These are phyloP conservation scores for Artibeus jamaicensis DNA, from an alignment of 2,797 vertebrate species.

Conservation along the genomic window DNA sequence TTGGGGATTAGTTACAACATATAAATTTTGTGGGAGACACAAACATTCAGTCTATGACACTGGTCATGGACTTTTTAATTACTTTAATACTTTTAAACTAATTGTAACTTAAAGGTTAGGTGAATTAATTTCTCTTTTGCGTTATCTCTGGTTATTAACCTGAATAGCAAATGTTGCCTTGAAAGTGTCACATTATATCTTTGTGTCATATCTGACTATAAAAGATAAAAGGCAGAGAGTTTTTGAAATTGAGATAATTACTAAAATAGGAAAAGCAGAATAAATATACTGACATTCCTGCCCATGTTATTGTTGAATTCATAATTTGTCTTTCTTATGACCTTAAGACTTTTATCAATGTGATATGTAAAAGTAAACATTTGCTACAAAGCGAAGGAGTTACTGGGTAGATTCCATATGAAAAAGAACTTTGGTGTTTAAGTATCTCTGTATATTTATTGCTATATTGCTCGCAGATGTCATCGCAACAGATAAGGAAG, in stretches of 20 bases:
- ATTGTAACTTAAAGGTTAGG: conserved; percentile 31
- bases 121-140: conserved; percentile 41
- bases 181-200: background rate
- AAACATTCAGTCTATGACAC: background rate
- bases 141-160: conserved; percentile 13
- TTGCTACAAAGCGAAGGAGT: conserved; percentile 27
- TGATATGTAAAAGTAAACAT: conserved; percentile 12
- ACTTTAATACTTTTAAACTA: conserved; percentile 40
- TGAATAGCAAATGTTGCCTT: background rate
- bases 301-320: background rate
- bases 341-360: background rate
- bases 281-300: conserved; percentile 26
- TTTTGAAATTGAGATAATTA: conserved; percentile 30
- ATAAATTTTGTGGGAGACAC: background rate
- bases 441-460: conserved; percentile 28
- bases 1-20: background rate
- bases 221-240: background rate
- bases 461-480: conserved; percentile 85
- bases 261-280: conserved; percentile 40
- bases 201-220: background rate
- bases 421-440: conserved; percentile 24
- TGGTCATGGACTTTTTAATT: background rate
- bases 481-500: conserved; percentile 93
- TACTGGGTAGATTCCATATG: background rate
- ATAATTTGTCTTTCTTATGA: background rate